These are phyloP conservation scores for Alfaro cultratus DNA, from an alignment of 2,797 vertebrate genomes.

Conservation along the genomic window DNA sequence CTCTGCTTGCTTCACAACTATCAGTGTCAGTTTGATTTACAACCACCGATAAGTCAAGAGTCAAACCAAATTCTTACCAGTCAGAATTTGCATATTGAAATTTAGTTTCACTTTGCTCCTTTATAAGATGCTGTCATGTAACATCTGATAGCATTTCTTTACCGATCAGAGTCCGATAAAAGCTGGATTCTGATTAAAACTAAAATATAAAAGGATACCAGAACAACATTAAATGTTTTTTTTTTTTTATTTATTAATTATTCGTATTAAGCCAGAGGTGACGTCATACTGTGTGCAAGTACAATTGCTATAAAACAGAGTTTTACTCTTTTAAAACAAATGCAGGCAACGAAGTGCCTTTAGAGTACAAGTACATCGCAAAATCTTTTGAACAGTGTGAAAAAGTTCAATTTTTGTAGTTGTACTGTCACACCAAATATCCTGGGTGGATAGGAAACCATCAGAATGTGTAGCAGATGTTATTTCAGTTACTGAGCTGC, in stretches of 20 bases:
- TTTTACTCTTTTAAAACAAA: background rate
- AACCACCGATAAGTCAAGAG: background rate
- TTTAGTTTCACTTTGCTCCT: background rate
- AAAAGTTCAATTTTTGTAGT: background rate
- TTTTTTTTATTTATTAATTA: background rate
- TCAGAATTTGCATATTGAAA: background rate
- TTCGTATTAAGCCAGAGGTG: background rate
- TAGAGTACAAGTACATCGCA: background rate
- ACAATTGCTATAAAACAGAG: background rate
- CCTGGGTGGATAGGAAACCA: background rate
- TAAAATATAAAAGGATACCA: background rate
- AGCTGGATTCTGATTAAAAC: background rate
- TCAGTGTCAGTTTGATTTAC: conserved; percentile 45
- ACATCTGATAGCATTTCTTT: too few species aligned
- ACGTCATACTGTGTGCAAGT: background rate
- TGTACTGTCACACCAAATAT: background rate
- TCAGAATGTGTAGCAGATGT: background rate
- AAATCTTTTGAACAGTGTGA: too few species aligned
- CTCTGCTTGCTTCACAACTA: conserved; percentile 19
- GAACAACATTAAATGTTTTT: background rate
- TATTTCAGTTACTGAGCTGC: background rate
- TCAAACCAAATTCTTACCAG: background rate
- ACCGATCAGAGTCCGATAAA: background rate
- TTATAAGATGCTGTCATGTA: background rate
- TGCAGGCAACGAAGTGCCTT: background rate